Base-by-base conservation (phyloP, 1,140 invertebrate genomes). In the Papilio polytes region DNA sequence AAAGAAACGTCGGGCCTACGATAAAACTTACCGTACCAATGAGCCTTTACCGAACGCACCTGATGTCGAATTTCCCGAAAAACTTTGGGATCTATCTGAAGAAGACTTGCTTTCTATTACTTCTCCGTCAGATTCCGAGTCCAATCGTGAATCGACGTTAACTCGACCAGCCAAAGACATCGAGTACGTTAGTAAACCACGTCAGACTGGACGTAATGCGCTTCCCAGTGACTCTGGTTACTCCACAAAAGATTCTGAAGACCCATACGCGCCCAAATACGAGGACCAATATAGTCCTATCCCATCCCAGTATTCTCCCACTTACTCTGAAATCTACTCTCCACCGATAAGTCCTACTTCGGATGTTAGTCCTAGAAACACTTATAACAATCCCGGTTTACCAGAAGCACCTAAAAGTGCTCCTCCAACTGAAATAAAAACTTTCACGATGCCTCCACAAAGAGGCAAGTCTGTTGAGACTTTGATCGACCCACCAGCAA, bases 21-120 rank as follows among this genome's bases (percentile, higher is more conserved):
- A 98, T 88, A 97, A 96, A 88, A 96, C 97, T 81, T 98, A 98
- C 94, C 95, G 96, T 83, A 98, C 98, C 13, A 95, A 98, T 88
- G 98, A 98, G 95, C 98, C 98, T 77, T 91, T 98, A 83, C 96
- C 96, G 3, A 96, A 97, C 86, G 96, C 96, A 87, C 97, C 98
- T 26, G 95, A 97, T 82, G 95, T 96, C 83, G 97, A 98, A 81
- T 98, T 98, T 93, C 97, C 97, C 84, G 96, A 97, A 78, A 98
- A 98, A 94, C 96, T 96, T 76, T 97, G 97, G 96, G 97, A 98
- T 92, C 90, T 97, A 74, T 96, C 96, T 78, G 96, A 97, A 86
- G 96, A 96, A 90, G 96, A 97, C 85, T 94, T 96, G 12, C 93
- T 95, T 78, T 96, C 96, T 20, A 88, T 95, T 59, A 96, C 95